phyloP scores from a whole-genome alignment of 2,113 vertebrate species.

The Sinocyclocheilus maitianheensis region DNA sequence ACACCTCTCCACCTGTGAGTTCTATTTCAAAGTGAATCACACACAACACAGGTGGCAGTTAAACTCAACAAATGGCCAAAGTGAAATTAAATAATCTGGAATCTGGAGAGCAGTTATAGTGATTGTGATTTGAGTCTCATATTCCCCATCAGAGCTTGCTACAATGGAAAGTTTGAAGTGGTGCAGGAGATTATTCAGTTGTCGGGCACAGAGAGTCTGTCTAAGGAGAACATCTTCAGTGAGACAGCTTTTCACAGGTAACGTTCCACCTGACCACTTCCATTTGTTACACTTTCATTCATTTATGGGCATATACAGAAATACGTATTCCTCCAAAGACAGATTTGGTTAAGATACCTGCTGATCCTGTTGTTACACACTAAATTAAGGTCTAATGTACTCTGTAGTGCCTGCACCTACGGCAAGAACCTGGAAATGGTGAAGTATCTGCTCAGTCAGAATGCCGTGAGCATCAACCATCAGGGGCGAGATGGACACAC shows the following conservation, averaged over 20 bases:
- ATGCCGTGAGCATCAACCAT: conserved; percentile 86
- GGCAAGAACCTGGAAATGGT: conserved; percentile 91
- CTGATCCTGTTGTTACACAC: not conserved
- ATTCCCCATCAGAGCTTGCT: conserved; percentile 82
- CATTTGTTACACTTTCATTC: not conserved
- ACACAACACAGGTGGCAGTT: conserved; percentile 19
- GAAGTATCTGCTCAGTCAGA: conserved; percentile 90
- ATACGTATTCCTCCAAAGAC: not conserved
- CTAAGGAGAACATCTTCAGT: conserved; percentile 94
- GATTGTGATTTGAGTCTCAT: not conserved
- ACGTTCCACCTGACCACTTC: not conserved
- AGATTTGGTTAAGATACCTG: not conserved
- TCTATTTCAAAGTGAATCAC: not conserved
- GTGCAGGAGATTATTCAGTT: conserved; percentile 87
- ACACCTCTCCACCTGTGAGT: conserved; percentile 91
- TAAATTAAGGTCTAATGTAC: not conserved
- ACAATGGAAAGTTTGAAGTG: conserved; percentile 86
- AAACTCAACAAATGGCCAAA: conserved; percentile 1
- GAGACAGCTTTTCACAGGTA: conserved; percentile 94
- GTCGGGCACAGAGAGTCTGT: conserved; percentile 87
- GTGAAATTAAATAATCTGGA: not conserved
- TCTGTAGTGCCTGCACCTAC: conserved; percentile 87
- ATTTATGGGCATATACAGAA: not conserved
- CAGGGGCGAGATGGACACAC: conserved; percentile 95
- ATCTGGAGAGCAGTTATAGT: not conserved